phyloP scores from a whole-genome alignment of 2,797 vertebrate species.

The Menidia menidia region DNA sequence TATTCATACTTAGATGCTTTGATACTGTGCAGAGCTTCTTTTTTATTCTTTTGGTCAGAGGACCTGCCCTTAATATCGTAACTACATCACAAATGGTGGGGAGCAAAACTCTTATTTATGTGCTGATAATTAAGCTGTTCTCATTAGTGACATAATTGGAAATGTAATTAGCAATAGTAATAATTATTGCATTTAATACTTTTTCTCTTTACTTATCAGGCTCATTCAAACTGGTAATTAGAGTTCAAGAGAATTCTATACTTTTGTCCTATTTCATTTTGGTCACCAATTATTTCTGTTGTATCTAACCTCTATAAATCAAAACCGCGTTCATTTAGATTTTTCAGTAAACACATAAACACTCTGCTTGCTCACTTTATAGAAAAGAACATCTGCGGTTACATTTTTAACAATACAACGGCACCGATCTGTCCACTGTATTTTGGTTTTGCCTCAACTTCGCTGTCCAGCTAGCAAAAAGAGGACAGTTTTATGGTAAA shows the following conservation, averaged over 20 bases:
- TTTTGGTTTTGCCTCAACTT: background rate
- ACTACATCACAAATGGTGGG: conserved; percentile 62
- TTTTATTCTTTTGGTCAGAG: conserved; percentile 47
- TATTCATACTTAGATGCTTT: conserved; percentile 7
- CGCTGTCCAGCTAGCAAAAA: background rate
- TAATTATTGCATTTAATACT: conserved; percentile 85
- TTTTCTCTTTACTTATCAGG: conserved; percentile 83
- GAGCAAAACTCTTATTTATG: conserved; percentile 76
- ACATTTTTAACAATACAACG: background rate
- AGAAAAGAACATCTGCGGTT: background rate
- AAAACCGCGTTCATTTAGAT: conserved; percentile 31
- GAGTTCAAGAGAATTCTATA: conserved; percentile 75
- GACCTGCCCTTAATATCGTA: conserved; percentile 45
- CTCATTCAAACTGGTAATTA: conserved; percentile 81
- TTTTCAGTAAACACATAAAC: conserved; percentile 51
- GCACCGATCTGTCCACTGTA: background rate
- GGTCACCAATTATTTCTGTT: conserved; percentile 55
- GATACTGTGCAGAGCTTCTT: conserved; percentile 7
- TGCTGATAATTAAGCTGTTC: conserved; percentile 80
- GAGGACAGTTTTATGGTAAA: background rate
- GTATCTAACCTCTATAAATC: conserved; percentile 48
- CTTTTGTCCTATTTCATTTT: conserved; percentile 75
- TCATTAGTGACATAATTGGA: conserved; percentile 88
- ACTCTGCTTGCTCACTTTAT: conserved; percentile 13
- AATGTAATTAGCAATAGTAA: conserved; percentile 87